Evolutionary conservation across 2,888 invertebrate species (phyloP).

Genomic region (Pristionchus exspectatus): DNA sequence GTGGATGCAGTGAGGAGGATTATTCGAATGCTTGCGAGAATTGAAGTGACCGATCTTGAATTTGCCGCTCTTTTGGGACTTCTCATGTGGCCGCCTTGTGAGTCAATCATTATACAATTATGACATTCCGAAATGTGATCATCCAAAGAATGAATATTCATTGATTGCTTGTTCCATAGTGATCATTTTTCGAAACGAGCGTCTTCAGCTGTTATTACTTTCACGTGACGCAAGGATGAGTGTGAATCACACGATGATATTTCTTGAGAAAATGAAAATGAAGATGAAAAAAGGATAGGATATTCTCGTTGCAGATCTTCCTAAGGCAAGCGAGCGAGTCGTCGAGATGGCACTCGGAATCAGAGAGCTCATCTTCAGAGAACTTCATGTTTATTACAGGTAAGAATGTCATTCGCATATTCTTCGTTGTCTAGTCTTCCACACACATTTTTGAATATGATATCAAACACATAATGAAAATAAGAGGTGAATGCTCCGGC

Average conservation of each 20-base stretch:
- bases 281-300: no score
- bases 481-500: background rate
- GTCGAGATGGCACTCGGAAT: slow-evolving; percentile 56
- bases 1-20: slow-evolving; percentile 43
- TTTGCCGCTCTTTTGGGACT: slow-evolving; percentile 59
- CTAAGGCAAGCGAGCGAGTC: slow-evolving; percentile 57
- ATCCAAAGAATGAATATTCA: no score
- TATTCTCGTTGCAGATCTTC: slow-evolving; percentile 57
- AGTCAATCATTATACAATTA: background rate
- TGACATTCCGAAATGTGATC: no score
- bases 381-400: slow-evolving; percentile 59
- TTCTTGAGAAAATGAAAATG: no score
- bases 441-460: background rate
- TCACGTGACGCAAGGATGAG: background rate
- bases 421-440: background rate
- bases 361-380: slow-evolving; percentile 58
- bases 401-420: background rate
- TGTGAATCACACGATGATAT: background rate
- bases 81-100: slow-evolving; percentile 59
- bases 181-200: background rate
- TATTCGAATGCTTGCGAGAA: slow-evolving; percentile 48
- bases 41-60: slow-evolving; percentile 57
- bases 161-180: no score
- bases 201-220: background rate
- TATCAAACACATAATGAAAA: background rate